phyloP scores from a whole-genome alignment of 2,888 invertebrate genomes.

The Malthinus seriepunctatus region DNA sequence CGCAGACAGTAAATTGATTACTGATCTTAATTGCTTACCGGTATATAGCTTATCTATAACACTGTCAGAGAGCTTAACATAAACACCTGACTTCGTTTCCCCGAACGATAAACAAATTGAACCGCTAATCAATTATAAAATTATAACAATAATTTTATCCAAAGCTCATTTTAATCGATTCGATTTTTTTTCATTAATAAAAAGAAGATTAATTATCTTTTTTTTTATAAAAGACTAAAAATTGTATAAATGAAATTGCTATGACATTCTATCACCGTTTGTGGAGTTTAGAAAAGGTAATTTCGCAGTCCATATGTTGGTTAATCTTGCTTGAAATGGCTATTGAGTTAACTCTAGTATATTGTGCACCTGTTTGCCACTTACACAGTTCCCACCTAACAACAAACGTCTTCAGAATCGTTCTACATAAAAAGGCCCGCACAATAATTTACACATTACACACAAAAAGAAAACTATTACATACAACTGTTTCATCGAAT shows the following conservation, averaged over 20 bases:
- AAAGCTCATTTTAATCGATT: background rate
- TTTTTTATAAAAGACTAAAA: background rate
- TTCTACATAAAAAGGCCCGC: no score
- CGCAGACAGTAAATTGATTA: conserved; percentile 45
- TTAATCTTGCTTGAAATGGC: conserved; percentile 47
- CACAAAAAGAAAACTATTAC: no score
- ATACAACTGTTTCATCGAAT: no score
- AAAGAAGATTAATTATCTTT: background rate
- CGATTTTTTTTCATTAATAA: background rate
- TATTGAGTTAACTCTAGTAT: conserved; percentile 45
- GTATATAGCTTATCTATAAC: conserved; percentile 27
- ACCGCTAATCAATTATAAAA: background rate
- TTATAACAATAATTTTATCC: background rate
- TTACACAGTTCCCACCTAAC: conserved; percentile 43
- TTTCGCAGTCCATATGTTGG: conserved; percentile 44
- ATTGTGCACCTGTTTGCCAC: conserved; percentile 47
- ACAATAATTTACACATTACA: no score
- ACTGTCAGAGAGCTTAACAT: background rate
- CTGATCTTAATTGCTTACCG: conserved; percentile 42
- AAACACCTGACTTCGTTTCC: background rate
- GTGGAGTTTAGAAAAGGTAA: conserved; percentile 30
- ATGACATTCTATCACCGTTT: conserved; percentile 14
- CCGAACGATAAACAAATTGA: background rate
- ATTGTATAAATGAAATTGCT: background rate
- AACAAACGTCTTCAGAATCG: conserved; percentile 19